A percentile compares a stretch with the other conserved stretches of the same genome.
Conservation (phyloP, 1,140 invertebrate genomes). For the Zaprionus nigranus region DNA sequence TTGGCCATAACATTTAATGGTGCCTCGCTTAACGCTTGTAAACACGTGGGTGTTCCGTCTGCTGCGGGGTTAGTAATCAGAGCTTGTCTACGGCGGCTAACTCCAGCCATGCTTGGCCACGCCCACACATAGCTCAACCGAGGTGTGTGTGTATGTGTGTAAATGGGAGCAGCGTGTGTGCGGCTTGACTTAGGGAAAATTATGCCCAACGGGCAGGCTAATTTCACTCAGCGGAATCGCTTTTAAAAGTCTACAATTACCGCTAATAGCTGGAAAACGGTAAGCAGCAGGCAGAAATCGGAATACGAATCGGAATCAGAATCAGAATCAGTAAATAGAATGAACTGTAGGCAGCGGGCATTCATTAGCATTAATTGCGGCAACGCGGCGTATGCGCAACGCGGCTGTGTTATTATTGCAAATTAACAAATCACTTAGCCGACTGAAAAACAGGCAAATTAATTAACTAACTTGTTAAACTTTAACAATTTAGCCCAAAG, state of each 20-base stretch:
- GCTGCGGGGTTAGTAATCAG: constrained; percentile 41
- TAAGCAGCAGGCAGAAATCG: constrained; percentile 40
- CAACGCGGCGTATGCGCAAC: constrained; percentile 50
- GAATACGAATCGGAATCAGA: background rate
- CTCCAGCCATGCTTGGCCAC: constrained; percentile 40
- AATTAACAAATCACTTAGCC: constrained; percentile 79
- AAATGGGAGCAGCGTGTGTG: background rate
- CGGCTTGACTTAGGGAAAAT: constrained; percentile 52
- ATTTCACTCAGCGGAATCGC: constrained; percentile 68
- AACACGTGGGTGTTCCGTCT: constrained; percentile 60
- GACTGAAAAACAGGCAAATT: constrained; percentile 63
- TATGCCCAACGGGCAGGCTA: constrained; percentile 76
- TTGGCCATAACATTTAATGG: constrained; percentile 78
- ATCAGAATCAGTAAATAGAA: background rate
- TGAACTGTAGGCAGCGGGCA: constrained; percentile 30
- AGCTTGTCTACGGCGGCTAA: constrained; percentile 29
- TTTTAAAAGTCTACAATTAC: constrained; percentile 77
- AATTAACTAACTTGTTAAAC: constrained; percentile 77
- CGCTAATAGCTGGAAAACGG: constrained; percentile 67
- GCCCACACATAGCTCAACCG: constrained; percentile 11
- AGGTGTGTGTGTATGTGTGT: constrained; percentile 29
- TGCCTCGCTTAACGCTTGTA: constrained; percentile 78
- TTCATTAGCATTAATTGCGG: constrained; percentile 75
- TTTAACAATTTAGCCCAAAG: constrained; percentile 64
- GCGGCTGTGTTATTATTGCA: constrained; percentile 65